These are phyloP conservation scores for Himalopsyche tibetana DNA, from an alignment of 2,888 invertebrate genomes.

Conservation along the genomic window DNA sequence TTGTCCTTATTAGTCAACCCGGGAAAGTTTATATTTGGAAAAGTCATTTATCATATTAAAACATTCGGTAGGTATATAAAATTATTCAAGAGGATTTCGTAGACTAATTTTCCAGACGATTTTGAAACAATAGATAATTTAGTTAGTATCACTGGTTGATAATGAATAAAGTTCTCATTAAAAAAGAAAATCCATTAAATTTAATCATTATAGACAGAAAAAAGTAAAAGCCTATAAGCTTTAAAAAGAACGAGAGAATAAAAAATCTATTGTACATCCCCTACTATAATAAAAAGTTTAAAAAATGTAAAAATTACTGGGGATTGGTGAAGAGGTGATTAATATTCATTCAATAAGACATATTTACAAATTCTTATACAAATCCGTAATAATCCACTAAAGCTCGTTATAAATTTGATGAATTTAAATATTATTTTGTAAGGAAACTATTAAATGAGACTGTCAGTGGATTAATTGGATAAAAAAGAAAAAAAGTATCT, in stretches of 20 bases:
- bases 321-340: no score
- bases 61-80: background rate
- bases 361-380: no score
- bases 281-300: no score
- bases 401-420: no score
- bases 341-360: no score
- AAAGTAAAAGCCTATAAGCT: no score
- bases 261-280: no score
- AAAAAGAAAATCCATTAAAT: background rate
- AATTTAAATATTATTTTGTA: no score
- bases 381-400: no score
- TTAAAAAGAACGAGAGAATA: no score
- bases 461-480: background rate
- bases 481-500: background rate
- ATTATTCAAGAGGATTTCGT: background rate
- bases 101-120: background rate
- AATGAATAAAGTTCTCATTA: background rate
- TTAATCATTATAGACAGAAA: background rate
- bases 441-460: background rate
- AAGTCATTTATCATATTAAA: constrained; percentile 22
- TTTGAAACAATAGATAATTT: constrained; percentile 3
- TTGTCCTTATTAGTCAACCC: background rate
- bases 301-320: no score
- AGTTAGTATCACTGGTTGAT: background rate
- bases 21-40: constrained; percentile 6